These are phyloP conservation scores for Allacma fusca DNA, from an alignment of 2,888 invertebrate species.

Conservation along the genomic window DNA sequence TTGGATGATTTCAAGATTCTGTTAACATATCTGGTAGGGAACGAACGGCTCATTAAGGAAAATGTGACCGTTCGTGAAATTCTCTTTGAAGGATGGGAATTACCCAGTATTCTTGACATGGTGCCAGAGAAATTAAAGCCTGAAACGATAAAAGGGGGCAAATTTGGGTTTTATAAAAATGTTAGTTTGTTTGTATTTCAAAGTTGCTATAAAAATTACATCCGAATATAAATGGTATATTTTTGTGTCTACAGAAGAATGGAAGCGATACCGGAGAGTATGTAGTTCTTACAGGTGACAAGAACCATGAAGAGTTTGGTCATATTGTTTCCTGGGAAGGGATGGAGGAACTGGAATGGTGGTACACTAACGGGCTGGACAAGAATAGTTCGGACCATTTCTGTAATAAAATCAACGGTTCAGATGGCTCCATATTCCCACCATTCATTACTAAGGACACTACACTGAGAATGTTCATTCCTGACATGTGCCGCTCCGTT, in stretches of 20 bases:
- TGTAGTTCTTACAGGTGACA: constrained; percentile 10
- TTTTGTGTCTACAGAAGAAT: constrained; percentile 31
- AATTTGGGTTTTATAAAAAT: constrained; percentile 40
- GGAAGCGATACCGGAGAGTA: neutral
- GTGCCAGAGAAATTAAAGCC: neutral
- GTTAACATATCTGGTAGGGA: neutral
- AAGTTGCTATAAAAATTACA: too few relatives aligned
- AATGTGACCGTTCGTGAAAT: constrained; percentile 25
- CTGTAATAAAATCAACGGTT: constrained; percentile 63
- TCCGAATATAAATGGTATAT: neutral
- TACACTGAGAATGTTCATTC: constrained; percentile 63
- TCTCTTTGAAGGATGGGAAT: constrained; percentile 33
- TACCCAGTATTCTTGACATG: constrained; percentile 33
- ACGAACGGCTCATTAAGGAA: constrained; percentile 20
- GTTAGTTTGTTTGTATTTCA: constrained; percentile 11
- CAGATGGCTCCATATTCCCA: constrained; percentile 64
- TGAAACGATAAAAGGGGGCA: neutral
- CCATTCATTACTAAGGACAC: constrained; percentile 63
- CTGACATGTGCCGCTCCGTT: constrained; percentile 63
- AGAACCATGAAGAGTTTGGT: constrained; percentile 7
- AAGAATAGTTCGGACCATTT: constrained; percentile 50
- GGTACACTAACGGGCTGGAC: constrained; percentile 2
- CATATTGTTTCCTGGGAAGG: neutral
- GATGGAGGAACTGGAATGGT: constrained; percentile 3
- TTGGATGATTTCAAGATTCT: neutral